Evolutionary conservation across 2,797 vertebrate species (phyloP), one percentile per base, ranked within the genome.

Genomic region (Malurus splendens): DNA sequence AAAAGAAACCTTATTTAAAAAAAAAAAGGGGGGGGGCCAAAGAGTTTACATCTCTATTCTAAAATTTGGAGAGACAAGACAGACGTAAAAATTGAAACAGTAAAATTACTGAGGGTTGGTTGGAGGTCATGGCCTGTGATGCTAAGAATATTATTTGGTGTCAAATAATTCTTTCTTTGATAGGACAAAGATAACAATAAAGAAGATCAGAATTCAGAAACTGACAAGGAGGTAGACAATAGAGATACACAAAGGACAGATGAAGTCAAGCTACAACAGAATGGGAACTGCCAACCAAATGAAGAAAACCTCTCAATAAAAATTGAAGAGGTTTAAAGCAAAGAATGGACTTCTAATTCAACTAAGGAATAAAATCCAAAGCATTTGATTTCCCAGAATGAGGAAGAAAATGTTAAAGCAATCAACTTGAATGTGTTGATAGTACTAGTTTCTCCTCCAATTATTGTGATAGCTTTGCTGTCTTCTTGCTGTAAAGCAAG

Each of bases 201-300:
- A 90, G 97, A 97, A 36, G 95, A 95, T 65, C 90, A 83, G 30
- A 96, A 94, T 87, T 94, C 92, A 71, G 96, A 95, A 41, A 97
- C 96, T 41, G 96, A 97, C 82, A 96, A 98, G 84, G 95, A 96
- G 76, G 83, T 77, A 51, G 98, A 96, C 52, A 96, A 87, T 60
- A 97, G 97, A 6, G 96, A 95, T 91, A 94, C 47, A 86, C 96
- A 92, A 94, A 98, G 92, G 72, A 96, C 94, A 82, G 92, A 88
- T 95, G 97, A 90, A 95, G 97, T 97, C 62, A 95, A 95, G 68
- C 82, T 96, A 33, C 97, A 98, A 59, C 98, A 98, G 82, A 99
- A 99, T 12, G 99, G 98, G 76, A 98, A 97, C 96, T 98, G 98
- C 96, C 97, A 97, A 92, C 96, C 95, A 54, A 96, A 95, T 65